These are phyloP conservation scores for Eucidaris tribuloides DNA, from an alignment of 35 echinoderm and acorn worm species.

Conservation along the genomic window DNA sequence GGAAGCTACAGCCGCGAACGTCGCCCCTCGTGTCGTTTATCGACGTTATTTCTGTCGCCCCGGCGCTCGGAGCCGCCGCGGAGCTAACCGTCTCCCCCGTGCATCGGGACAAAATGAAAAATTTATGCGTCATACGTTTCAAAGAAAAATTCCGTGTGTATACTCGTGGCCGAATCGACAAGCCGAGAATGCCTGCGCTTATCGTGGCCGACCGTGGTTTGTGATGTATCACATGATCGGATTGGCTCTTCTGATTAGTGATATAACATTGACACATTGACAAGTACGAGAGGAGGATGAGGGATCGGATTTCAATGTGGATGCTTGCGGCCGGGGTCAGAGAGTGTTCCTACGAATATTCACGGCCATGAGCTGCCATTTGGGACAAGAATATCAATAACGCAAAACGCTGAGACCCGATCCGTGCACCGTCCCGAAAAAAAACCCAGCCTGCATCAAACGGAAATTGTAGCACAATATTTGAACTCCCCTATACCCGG, in stretches of 20 bases:
- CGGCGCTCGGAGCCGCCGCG: conserved; percentile 25
- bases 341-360: neutral
- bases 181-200: too few species aligned
- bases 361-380: conserved; percentile 19
- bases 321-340: neutral
- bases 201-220: too few species aligned
- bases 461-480: conserved; percentile 9
- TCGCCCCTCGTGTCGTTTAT: conserved; percentile 31
- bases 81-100: conserved; percentile 3
- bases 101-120: neutral
- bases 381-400: conserved; percentile 23
- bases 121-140: conserved; percentile 16
- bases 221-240: too few species aligned
- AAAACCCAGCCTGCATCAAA: neutral
- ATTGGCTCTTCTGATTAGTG: conserved; percentile 14
- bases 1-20: conserved; percentile 28
- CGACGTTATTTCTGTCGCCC: conserved; percentile 20
- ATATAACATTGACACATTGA: conserved; percentile 26
- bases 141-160: conserved; percentile 21
- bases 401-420: conserved; percentile 15
- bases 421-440: neutral
- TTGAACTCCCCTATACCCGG: conserved; percentile 3
- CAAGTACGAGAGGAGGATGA: neutral
- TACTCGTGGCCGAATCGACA: too few species aligned
- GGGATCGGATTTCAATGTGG: conserved; percentile 7